Conservation (phyloP, 2,888 invertebrate species). For the Steinernema scapterisci region DNA sequence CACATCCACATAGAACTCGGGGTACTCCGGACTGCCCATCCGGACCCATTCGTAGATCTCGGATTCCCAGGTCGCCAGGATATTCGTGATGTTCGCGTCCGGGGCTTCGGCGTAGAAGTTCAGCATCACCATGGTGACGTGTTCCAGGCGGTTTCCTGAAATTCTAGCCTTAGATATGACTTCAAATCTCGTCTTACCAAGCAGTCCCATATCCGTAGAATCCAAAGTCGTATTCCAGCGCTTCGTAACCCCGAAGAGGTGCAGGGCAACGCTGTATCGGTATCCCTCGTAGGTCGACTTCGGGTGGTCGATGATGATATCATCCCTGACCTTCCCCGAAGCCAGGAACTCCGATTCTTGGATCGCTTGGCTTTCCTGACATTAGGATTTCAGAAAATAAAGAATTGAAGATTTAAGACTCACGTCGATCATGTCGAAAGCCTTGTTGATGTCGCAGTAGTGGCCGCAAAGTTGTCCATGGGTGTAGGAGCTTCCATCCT, state of each 20-base stretch:
- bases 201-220: background rate
- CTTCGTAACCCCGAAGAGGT: slow-evolving; percentile 38
- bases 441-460: slow-evolving; percentile 35
- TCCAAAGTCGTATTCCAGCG: background rate
- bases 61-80: slow-evolving; percentile 40
- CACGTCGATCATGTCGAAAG: slow-evolving; percentile 37
- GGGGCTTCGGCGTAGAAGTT: slow-evolving; percentile 37
- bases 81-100: slow-evolving; percentile 35
- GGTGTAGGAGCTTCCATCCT: slow-evolving; percentile 32
- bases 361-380: slow-evolving; percentile 36
- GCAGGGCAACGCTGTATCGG: slow-evolving; percentile 37
- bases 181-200: background rate
- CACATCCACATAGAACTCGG: slow-evolving; percentile 36
- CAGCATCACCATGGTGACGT: slow-evolving; percentile 9
- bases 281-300: slow-evolving; percentile 33
- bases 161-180: background rate
- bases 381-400: background rate
- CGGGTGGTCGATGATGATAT: slow-evolving; percentile 43
- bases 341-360: background rate
- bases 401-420: background rate
- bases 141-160: slow-evolving; percentile 22
- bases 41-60: slow-evolving; percentile 38
- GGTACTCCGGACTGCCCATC: slow-evolving; percentile 1
- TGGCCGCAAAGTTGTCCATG: slow-evolving; percentile 35
- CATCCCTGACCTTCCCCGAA: slow-evolving; percentile 29